Percentiles rank a stretch among this genome's conserved stretches.
phyloP scores from a whole-genome alignment of 2,797 vertebrate genomes.

The Sphenodon punctatus region DNA sequence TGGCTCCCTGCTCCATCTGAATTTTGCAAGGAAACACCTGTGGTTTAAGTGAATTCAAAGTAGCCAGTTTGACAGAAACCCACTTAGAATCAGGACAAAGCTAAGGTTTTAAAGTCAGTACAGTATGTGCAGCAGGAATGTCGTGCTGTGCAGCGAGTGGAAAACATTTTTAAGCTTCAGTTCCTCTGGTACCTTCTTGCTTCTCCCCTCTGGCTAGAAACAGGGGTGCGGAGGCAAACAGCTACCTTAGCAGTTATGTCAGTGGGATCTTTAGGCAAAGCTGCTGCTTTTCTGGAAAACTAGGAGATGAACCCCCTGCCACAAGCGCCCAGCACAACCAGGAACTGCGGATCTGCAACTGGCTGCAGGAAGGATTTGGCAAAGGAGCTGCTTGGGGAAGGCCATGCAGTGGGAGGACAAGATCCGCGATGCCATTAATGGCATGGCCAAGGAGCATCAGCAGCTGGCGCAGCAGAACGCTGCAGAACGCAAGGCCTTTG shows the following conservation, averaged over 20 bases:
- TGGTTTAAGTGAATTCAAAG: background rate
- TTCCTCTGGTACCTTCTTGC: background rate
- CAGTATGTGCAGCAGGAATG: too few species aligned
- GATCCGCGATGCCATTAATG: too few species aligned
- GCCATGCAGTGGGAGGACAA: too few species aligned
- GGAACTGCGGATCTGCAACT: too few species aligned
- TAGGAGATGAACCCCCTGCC: too few species aligned
- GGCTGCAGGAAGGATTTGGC: too few species aligned
- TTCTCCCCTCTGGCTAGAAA: background rate
- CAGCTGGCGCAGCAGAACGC: too few species aligned
- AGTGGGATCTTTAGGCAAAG: background rate
- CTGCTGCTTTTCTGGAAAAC: background rate
- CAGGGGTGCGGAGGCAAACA: rapidly evolving
- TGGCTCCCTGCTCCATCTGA: rapidly evolving
- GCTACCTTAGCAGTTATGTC: background rate
- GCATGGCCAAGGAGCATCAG: too few species aligned
- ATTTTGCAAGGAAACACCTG: background rate
- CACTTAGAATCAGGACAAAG: background rate
- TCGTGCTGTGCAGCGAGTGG: background rate
- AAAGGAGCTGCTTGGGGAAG: too few species aligned
- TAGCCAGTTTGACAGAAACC: rapidly evolving
- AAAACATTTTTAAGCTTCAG: background rate
- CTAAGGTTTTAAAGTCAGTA: background rate
- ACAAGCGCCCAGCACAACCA: too few species aligned
- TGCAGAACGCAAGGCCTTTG: too few species aligned